A percentile compares a stretch with the other conserved stretches of the same genome.
These are phyloP conservation scores for Toxotes jaculatrix DNA, from an alignment of 2,113 vertebrate species.

Conservation along the genomic window DNA sequence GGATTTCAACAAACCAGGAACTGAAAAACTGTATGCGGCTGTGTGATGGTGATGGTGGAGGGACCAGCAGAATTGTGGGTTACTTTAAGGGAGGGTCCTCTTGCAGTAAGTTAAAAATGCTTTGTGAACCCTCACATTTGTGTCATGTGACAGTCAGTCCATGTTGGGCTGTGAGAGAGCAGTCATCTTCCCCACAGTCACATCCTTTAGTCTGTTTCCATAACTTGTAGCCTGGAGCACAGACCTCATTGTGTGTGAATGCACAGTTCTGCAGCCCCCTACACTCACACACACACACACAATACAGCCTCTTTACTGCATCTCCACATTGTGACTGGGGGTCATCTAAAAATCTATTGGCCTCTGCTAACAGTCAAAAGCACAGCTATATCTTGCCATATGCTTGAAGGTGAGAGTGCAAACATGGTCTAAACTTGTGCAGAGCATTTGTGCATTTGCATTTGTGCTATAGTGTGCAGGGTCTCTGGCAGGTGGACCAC, in stretches of 20 bases:
- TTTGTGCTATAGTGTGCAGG: neutral
- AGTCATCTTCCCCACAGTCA: slow-evolving; percentile 36
- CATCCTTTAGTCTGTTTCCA: slow-evolving; percentile 36
- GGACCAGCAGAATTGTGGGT: neutral
- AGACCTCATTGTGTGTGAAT: slow-evolving; percentile 10
- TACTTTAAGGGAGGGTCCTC: slow-evolving; percentile 8
- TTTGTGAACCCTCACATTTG: slow-evolving; percentile 8
- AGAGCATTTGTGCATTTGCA: no score
- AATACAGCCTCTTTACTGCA: slow-evolving; percentile 41
- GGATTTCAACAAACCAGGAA: slow-evolving; percentile 31
- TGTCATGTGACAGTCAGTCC: slow-evolving; percentile 62
- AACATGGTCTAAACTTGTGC: neutral
- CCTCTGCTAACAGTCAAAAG: neutral
- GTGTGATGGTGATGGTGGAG: neutral
- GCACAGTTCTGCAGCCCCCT: neutral
- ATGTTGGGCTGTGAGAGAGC: slow-evolving; percentile 25
- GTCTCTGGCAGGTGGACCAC: neutral
- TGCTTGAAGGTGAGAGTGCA: neutral
- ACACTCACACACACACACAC: slow-evolving; percentile 2
- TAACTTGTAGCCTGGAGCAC: slow-evolving; percentile 49
- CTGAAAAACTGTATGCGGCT: neutral
- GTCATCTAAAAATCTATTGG: neutral
- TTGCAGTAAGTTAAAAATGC: neutral
- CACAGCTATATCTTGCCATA: neutral
- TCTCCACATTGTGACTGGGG: slow-evolving; percentile 6